Evolutionary conservation across 2,113 vertebrate genomes (phyloP).

Genomic region (Anser brachyrhynchus): DNA sequence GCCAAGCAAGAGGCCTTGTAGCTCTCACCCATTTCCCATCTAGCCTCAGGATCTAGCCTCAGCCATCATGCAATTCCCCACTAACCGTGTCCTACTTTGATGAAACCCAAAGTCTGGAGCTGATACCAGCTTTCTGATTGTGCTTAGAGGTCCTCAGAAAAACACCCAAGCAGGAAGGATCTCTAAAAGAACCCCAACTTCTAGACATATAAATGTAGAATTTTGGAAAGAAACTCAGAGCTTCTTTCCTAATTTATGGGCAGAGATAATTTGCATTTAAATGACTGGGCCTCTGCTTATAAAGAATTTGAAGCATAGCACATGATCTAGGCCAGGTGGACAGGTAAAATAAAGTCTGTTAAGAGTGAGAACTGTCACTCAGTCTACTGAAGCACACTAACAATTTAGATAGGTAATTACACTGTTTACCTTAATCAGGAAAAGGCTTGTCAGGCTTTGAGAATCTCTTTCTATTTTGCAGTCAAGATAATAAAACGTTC

Average conservation of each 20-base stretch:
- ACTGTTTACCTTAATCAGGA: slow-evolving; percentile 32
- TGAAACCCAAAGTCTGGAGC: not conserved
- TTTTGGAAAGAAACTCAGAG: not conserved
- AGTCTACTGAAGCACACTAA: slow-evolving; percentile 4
- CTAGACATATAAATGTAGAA: not conserved
- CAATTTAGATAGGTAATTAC: slow-evolving; percentile 35
- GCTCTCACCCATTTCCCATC: not conserved
- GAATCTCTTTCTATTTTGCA: not conserved
- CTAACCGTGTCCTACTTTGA: not conserved
- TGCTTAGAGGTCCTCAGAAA: not conserved
- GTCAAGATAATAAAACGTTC: slow-evolving; percentile 20
- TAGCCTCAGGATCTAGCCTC: not conserved
- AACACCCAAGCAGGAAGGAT: not conserved
- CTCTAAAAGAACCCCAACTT: not conserved
- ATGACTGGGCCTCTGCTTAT: not conserved
- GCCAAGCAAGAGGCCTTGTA: not conserved
- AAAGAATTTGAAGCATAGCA: not conserved
- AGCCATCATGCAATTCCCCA: not conserved
- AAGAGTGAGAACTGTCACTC: not conserved
- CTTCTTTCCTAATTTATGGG: not conserved
- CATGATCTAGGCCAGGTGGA: not conserved
- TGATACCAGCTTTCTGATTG: not conserved
- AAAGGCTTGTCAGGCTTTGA: not conserved
- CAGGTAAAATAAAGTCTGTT: not conserved
- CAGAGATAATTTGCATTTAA: not conserved